phyloP scores from a whole-genome alignment of 2,888 invertebrate species.

The Eristalis tenax region DNA sequence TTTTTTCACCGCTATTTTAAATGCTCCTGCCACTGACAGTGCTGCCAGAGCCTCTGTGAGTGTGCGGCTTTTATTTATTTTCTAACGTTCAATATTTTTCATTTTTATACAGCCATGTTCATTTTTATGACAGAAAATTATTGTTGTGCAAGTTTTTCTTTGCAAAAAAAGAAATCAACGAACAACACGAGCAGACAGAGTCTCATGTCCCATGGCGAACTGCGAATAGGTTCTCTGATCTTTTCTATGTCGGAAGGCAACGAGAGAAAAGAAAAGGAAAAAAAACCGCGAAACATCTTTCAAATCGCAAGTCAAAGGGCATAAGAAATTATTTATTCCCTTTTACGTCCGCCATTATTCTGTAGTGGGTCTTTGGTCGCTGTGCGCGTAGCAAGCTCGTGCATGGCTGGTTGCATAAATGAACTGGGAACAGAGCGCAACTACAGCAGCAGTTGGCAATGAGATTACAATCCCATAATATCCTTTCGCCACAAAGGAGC shows the following conservation, averaged over 20 bases:
- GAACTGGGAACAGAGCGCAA: constrained; percentile 58
- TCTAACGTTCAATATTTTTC: not conserved
- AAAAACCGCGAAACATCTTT: constrained; percentile 51
- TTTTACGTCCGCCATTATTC: constrained; percentile 62
- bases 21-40: not conserved
- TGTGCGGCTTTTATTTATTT: not conserved
- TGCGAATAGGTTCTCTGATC: constrained; percentile 43
- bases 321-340: constrained; percentile 66
- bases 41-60: not conserved
- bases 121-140: constrained; percentile 65
- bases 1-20: constrained; percentile 1
- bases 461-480: constrained; percentile 68
- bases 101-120: constrained; percentile 40
- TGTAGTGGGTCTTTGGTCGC: not conserved
- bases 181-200: constrained; percentile 17
- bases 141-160: constrained; percentile 51
- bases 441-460: constrained; percentile 67
- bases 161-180: not conserved
- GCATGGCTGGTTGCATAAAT: constrained; percentile 44
- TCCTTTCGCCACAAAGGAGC: constrained; percentile 67
- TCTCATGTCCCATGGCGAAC: constrained; percentile 51
- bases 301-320: constrained; percentile 65
- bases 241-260: constrained; percentile 17
- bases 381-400: not conserved
- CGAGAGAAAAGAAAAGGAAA: not conserved